Conservation (phyloP, 2,113 vertebrate genomes). For the Tupaia chinensis region DNA sequence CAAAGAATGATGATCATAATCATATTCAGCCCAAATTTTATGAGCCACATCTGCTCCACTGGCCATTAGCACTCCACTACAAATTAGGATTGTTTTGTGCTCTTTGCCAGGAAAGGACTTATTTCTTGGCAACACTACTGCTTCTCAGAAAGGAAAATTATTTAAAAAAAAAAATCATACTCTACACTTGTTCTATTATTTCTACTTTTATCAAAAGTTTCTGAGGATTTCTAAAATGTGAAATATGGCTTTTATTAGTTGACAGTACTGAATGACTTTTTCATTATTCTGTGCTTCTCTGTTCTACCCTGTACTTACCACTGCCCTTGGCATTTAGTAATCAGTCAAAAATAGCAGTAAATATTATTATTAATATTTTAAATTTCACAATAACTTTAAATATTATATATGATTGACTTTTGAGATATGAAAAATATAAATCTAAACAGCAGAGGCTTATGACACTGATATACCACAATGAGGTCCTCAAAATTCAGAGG, state of each 20-base stretch:
- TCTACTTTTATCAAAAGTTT: neutral
- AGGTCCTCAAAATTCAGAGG: neutral
- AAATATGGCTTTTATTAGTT: neutral
- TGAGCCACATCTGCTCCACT: neutral
- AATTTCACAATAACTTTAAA: neutral
- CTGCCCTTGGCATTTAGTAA: neutral
- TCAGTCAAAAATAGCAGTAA: neutral
- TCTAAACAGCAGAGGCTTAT: neutral
- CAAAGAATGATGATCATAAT: neutral
- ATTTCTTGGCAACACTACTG: neutral
- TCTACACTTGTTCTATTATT: neutral
- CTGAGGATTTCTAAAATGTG: neutral
- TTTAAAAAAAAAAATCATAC: neutral
- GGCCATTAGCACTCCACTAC: neutral
- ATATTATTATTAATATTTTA: neutral
- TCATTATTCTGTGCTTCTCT: neutral
- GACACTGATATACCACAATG: neutral
- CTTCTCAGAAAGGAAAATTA: neutral
- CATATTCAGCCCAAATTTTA: neutral
- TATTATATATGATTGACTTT: neutral
- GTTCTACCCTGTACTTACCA: neutral
- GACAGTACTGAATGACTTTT: neutral
- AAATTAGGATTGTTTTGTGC: conserved; percentile 18
- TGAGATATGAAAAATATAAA: neutral
- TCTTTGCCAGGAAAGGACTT: neutral